phyloP scores from a whole-genome alignment of 2,888 invertebrate species.

The Drosophila formosana region DNA sequence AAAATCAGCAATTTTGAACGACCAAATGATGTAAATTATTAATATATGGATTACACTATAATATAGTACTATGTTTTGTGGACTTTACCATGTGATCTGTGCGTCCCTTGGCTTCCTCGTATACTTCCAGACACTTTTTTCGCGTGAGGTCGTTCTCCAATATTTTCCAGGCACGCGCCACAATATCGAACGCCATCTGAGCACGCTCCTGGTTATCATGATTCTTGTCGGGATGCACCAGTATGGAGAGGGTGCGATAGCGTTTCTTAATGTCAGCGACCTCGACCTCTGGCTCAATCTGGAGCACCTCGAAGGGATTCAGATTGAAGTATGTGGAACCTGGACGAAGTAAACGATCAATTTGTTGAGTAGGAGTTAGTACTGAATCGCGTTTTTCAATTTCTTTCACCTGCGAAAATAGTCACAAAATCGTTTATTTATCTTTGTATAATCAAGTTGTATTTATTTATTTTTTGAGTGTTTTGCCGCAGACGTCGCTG shows the following conservation, averaged over 20 bases:
- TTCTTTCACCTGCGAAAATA: conserved; percentile 94
- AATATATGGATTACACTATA: background rate
- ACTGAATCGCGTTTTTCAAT: conserved; percentile 99
- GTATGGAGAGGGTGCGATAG: conserved; percentile 97
- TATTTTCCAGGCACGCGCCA: conserved; percentile 97
- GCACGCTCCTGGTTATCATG: conserved; percentile 97
- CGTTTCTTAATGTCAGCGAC: conserved; percentile 98
- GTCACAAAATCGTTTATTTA: conserved; percentile 74
- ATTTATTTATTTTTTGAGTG: conserved; percentile 31
- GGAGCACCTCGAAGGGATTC: conserved; percentile 96
- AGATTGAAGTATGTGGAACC: conserved; percentile 99
- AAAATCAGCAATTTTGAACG: too few relatives aligned
- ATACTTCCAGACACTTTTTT: conserved; percentile 97
- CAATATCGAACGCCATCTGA: conserved; percentile 96
- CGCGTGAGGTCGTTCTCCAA: conserved; percentile 97
- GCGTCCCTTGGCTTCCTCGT: conserved; percentile 97
- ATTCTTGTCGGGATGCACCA: conserved; percentile 99
- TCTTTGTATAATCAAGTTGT: conserved; percentile 35
- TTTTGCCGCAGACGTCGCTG: conserved; percentile 32
- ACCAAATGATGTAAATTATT: background rate
- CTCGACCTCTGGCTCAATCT: conserved; percentile 95
- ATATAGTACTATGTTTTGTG: too few relatives aligned
- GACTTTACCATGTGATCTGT: conserved; percentile 95
- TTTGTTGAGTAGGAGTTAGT: conserved; percentile 98
- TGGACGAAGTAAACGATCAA: conserved; percentile 96